These are phyloP conservation scores for Hippocampus kuda DNA, from an alignment of 2,797 vertebrate genomes.

Conservation along the genomic window DNA sequence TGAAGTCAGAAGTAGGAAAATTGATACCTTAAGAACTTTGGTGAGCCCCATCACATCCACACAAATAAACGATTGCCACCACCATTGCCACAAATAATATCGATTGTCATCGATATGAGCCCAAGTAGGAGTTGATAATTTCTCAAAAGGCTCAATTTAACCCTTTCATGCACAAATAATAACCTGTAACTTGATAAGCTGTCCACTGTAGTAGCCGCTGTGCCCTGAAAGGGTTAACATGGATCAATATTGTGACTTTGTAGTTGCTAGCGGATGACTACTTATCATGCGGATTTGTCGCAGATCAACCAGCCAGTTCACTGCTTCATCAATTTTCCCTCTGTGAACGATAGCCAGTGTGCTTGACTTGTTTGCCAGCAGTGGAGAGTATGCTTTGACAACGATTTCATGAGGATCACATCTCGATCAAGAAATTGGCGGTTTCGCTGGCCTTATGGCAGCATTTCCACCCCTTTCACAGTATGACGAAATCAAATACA, in stretches of 20 bases:
- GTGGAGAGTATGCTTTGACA: constrained; percentile 2
- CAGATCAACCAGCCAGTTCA: constrained; percentile 21
- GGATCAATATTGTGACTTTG: constrained; percentile 46
- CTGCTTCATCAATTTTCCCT: constrained; percentile 19
- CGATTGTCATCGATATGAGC: background rate
- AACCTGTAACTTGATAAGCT: no score
- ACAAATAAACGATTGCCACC: background rate
- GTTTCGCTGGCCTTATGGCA: background rate
- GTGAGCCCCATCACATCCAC: background rate
- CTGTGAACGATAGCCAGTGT: constrained; percentile 22
- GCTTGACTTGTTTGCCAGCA: background rate
- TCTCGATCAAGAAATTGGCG: constrained; percentile 13
- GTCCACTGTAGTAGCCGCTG: no score
- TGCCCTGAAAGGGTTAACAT: background rate
- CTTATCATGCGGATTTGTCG: constrained; percentile 35
- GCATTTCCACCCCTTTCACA: background rate
- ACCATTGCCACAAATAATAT: no score
- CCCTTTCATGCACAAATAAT: background rate
- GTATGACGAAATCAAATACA: background rate
- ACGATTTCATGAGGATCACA: background rate
- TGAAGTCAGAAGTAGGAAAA: background rate
- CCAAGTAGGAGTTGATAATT: constrained; percentile 16
- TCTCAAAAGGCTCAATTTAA: constrained; percentile 60
- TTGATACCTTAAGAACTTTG: background rate
- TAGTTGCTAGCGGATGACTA: constrained; percentile 30